Base-by-base conservation (phyloP, 2,888 invertebrate species). In the Parapristionchus giblindavisi region DNA sequence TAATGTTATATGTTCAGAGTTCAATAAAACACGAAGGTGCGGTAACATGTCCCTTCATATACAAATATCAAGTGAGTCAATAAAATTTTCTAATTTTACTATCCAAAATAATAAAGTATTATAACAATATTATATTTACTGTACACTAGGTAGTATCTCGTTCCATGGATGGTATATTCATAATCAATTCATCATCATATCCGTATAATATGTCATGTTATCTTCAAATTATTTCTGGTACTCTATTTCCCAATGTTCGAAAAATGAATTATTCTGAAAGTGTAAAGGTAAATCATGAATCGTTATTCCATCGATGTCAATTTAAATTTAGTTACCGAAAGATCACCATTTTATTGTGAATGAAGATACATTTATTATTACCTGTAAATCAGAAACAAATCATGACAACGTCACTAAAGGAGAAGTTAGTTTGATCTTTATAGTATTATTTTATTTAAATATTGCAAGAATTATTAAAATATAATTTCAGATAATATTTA, bases 171-270 rank as follows among this genome's bases (percentile, higher is more conserved):
- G 65, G 65, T 17, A 17, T 48, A 24, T 65, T 65, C 43, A 21
- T 11, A 5, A 65, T 65, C 27, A 32, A 29, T 27, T 29, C 65
- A 8, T 58, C 61, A 36, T 6, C 11, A 29, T 4, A n/a, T 8
- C 27, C 48, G 3, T 43, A 29, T 48, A 40, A 40, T 27, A 48
- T 65, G 17, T 14, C 14, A 48, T 65, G 65, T 34, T 65, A 29
- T 5, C 29, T 65, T 11, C 65, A 65, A 29, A 65, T 48, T 29
- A 5, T 65, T 11, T 48, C 14, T 40, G 65, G 65, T 21, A 48
- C 43, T 48, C 65, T 65, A 8, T 21, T 29, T 65, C 65, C 65
- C 24, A 65, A 65, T 40, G 43, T 48, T 14, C 43, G 48, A 29
- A 1, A 34, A 43, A 48, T 65, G 43, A 65, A 65, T 29, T n/a